These are phyloP conservation scores for Noctua comes DNA, from an alignment of 2,888 invertebrate species.

Conservation along the genomic window DNA sequence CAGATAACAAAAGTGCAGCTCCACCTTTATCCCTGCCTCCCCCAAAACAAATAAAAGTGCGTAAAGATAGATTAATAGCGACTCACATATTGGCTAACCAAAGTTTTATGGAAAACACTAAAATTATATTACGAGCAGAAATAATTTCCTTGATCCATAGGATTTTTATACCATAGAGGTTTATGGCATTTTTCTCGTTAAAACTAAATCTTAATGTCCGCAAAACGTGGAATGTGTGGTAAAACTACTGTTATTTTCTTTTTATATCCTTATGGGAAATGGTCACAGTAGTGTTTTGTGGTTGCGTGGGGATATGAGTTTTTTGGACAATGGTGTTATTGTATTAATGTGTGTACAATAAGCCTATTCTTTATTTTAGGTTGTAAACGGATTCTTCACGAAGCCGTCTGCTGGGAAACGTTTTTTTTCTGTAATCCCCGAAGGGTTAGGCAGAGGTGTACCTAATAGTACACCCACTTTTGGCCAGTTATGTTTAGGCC, in stretches of 20 bases:
- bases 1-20: not conserved
- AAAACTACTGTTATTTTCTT: constrained; percentile 39
- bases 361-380: not conserved
- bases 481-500: no score
- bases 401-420: not conserved
- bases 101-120: constrained; percentile 60
- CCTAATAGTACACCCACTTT: no score
- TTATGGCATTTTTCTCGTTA: constrained; percentile 60
- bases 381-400: not conserved
- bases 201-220: constrained; percentile 53
- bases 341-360: not conserved
- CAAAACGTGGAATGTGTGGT: constrained; percentile 48
- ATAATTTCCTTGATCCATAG: constrained; percentile 61
- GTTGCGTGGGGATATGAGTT: not conserved
- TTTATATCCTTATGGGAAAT: constrained; percentile 25
- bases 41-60: constrained; percentile 31
- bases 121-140: constrained; percentile 64
- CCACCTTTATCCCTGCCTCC: not conserved
- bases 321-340: constrained; percentile 13
- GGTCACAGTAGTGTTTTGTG: constrained; percentile 6
- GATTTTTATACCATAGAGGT: constrained; percentile 57
- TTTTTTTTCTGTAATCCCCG: no score
- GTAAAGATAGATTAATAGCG: constrained; percentile 45
- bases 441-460: no score
- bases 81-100: constrained; percentile 49